Evolutionary conservation across 2,113 vertebrate species (phyloP).

Genomic region (Daubentonia madagascariensis): DNA sequence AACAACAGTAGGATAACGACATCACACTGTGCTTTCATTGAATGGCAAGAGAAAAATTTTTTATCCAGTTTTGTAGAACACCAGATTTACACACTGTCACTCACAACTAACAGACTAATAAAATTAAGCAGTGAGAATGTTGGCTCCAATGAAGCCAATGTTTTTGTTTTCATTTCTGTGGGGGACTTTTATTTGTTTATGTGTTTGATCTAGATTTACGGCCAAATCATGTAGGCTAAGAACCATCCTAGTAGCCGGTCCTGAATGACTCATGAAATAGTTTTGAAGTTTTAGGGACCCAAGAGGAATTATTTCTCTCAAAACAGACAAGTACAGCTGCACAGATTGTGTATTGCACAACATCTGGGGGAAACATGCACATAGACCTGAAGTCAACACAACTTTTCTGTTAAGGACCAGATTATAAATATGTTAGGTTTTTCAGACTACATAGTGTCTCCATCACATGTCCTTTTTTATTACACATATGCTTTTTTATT

Average conservation of each 20-base stretch:
- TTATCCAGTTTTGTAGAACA: background rate
- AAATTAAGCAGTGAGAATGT: background rate
- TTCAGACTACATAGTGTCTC: background rate
- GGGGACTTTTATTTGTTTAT: background rate
- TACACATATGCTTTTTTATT: background rate
- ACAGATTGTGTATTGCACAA: background rate
- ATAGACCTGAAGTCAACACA: background rate
- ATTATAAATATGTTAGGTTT: background rate
- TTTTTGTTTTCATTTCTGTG: background rate
- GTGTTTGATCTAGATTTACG: background rate
- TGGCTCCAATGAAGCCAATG: background rate
- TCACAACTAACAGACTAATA: background rate
- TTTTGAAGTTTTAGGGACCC: background rate
- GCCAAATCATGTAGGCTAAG: background rate
- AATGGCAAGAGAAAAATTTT: background rate
- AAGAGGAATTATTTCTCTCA: background rate
- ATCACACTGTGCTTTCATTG: background rate
- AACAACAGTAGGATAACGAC: background rate
- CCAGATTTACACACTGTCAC: background rate
- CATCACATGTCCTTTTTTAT: background rate
- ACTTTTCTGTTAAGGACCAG: background rate
- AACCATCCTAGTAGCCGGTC: background rate
- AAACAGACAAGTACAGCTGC: background rate
- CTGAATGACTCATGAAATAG: background rate
- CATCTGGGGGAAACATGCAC: rapidly evolving